These are phyloP conservation scores for Wiebesia pumilae DNA, from an alignment of 1,140 invertebrate species.

Conservation along the genomic window DNA sequence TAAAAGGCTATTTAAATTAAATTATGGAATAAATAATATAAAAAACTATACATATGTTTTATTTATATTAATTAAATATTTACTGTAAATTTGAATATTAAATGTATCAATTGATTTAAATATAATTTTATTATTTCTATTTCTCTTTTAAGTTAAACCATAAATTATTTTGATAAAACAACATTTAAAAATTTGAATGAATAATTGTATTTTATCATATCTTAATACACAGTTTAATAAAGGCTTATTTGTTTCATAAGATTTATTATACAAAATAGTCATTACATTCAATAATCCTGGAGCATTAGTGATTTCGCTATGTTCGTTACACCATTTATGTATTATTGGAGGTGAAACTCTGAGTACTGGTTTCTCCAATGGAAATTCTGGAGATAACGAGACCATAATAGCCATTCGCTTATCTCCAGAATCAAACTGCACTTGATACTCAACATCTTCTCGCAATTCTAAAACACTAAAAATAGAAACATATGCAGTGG, in stretches of 20 bases:
- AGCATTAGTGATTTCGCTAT: slow-evolving; percentile 80
- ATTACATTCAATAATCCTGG: slow-evolving; percentile 83
- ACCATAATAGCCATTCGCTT: slow-evolving; percentile 80
- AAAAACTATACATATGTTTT: too few species aligned
- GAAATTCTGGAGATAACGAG: slow-evolving; percentile 81
- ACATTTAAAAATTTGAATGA: neutral
- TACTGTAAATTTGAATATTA: too few species aligned
- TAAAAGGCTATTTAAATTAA: neutral
- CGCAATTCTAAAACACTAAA: slow-evolving; percentile 81
- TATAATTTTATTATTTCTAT: neutral
- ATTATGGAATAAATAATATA: neutral
- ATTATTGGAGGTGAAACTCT: slow-evolving; percentile 79
- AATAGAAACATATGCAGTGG: neutral
- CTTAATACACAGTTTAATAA: neutral
- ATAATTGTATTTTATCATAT: too few species aligned
- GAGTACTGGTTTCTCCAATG: slow-evolving; percentile 83
- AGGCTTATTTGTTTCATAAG: neutral
- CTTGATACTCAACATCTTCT: slow-evolving; percentile 82
- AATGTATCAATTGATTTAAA: too few species aligned
- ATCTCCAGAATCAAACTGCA: slow-evolving; percentile 80
- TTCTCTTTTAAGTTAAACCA: neutral
- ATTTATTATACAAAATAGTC: slow-evolving; percentile 20
- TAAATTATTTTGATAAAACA: neutral
- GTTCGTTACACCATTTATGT: slow-evolving; percentile 83
- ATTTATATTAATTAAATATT: too few species aligned